Base-by-base conservation (phyloP, 2,113 vertebrate species). In the Tauraco erythrolophus region DNA sequence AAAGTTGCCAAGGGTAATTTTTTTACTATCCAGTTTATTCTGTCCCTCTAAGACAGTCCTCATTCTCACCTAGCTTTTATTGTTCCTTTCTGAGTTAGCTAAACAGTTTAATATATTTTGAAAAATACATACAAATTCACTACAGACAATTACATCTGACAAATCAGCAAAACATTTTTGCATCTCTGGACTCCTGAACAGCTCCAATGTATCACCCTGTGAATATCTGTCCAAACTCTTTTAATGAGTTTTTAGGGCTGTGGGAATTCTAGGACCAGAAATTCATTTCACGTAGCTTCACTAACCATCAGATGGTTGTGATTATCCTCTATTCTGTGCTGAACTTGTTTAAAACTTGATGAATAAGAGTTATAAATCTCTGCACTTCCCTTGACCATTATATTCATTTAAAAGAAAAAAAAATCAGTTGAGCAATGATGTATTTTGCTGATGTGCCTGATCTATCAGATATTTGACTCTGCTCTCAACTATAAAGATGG, bases 341-440 rank as follows among this genome's bases (percentile, higher is more conserved):
- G 74, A 95, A 84, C 87, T 54, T 78, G 77, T 64, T 78, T 89
- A 70, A 95, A 91, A 94, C 75, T 64, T 18, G 43, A 89, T 87
- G 68, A 94, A 78, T 92, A 91, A 94, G 60, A 80, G 77, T 48
- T 95, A 91, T 93, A 95, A 96, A 96, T 88, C 87, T 37, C 77
- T 75, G 60, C 77, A 78, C 84, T 95, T 92, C 89, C 30, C 89
- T 92, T 91, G 86, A 93, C 69, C 69, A 76, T 84, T 89, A 87
- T n/a, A 89, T 79, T 91, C 6, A 87, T 91, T 92, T 46, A 11
- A 76, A 75, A 75, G 15, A 91, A 84, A 61, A 58, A 56, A 37
- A 57, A 84, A 56, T 53, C 74, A 84, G 60, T 79, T 89, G 43
- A 92, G 48, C 41, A 87, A 64, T 84, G 61, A 92, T 88, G 23